phyloP scores from a whole-genome alignment of 2,797 vertebrate species.

The Ciconia nigra region DNA sequence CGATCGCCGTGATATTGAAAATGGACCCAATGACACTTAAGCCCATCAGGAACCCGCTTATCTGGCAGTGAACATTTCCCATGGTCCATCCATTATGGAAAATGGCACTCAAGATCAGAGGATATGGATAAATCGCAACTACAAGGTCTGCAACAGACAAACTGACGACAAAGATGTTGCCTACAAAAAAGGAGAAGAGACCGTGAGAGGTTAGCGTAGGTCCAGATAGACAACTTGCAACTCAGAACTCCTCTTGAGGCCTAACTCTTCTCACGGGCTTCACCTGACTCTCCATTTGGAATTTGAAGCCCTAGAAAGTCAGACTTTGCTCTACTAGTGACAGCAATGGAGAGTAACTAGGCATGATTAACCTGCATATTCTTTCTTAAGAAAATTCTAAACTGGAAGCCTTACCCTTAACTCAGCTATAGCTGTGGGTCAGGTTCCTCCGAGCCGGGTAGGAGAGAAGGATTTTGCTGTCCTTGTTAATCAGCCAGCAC shows the following conservation, averaged over 20 bases:
- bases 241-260: background rate
- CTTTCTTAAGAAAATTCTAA: background rate
- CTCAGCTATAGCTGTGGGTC: background rate
- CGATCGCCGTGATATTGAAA: constrained; percentile 92
- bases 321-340: background rate
- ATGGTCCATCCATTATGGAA: constrained; percentile 89
- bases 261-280: background rate
- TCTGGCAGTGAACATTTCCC: constrained; percentile 91
- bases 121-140: constrained; percentile 89
- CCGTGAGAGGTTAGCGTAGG: background rate
- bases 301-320: background rate
- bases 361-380: background rate
- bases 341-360: background rate
- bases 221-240: background rate
- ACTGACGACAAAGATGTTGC: constrained; percentile 94
- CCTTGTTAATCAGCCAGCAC: background rate
- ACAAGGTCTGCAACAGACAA: constrained; percentile 88
- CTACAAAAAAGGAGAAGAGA: constrained; percentile 63
- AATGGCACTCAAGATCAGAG: constrained; percentile 88
- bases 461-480: background rate
- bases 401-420: background rate
- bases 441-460: background rate
- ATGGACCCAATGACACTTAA: constrained; percentile 91
- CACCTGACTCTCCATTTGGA: background rate
- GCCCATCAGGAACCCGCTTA: constrained; percentile 89